phyloP scores from a whole-genome alignment of 2,113 vertebrate genomes.

The Pitta sordida region DNA sequence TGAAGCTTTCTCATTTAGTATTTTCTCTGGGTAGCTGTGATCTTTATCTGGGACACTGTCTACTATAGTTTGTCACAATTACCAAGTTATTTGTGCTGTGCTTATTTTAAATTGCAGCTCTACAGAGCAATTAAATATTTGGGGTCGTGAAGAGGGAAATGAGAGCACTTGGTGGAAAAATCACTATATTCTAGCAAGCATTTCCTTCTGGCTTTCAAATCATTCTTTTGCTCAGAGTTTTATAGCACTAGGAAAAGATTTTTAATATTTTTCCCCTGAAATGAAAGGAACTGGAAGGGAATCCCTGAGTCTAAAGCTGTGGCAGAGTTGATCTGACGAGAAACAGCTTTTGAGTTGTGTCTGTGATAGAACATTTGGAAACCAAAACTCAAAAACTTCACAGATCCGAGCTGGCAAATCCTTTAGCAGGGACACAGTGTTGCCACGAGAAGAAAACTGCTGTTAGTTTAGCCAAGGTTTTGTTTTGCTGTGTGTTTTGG shows the following conservation, averaged over 20 bases:
- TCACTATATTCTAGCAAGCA: neutral
- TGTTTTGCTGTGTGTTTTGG: neutral
- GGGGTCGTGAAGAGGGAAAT: neutral
- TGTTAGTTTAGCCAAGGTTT: neutral
- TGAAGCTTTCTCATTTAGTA: conserved; percentile 8
- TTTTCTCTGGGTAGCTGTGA: conserved; percentile 45
- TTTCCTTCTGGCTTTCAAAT: conserved; percentile 32
- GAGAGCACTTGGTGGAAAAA: conserved; percentile 32
- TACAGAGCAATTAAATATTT: conserved; percentile 9
- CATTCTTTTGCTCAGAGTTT: neutral
- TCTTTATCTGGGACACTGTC: conserved; percentile 45
- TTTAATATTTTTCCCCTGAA: neutral
- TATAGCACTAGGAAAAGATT: neutral
- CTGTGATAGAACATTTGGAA: neutral
- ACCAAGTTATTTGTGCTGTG: conserved; percentile 12
- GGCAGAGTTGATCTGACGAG: neutral
- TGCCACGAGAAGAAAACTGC: neutral
- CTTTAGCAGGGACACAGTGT: neutral
- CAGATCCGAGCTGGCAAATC: neutral
- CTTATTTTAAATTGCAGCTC: conserved; percentile 31
- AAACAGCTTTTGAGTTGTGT: neutral
- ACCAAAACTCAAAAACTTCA: neutral
- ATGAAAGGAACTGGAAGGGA: neutral
- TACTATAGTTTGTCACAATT: conserved; percentile 32
- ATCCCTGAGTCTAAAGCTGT: neutral